Evolutionary conservation across 1,140 invertebrate genomes (phyloP), one percentile per base, ranked within the genome.

Genomic region (Dreissena polymorpha): DNA sequence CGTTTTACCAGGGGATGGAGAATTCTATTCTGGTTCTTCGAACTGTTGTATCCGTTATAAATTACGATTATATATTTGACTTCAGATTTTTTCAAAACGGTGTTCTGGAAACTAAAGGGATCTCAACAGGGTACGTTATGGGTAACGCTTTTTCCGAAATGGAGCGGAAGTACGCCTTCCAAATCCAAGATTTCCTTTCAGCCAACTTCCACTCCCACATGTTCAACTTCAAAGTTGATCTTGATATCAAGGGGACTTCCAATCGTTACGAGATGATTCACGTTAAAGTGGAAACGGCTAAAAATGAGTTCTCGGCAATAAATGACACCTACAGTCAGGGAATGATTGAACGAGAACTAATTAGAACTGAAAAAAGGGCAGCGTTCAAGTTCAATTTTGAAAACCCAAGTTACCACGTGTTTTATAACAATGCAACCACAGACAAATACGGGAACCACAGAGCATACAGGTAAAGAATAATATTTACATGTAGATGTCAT

Each of bases 51-150:
- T 84, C 86, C 8, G 65, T 90, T 6, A 73, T 82, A 7, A 90
- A 90, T 68, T 90, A 89, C 63, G 89, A 91, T 50, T 90, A 91
- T 70, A 86, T 91, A 13, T 75, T 89, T 13, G 90, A 91, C 75
- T 89, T 86, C 65, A 76, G 87, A 1, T 90, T 91, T 76, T 88
- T 89, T 70, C 83, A 86, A n/a, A 90, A 88, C 72, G 90, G 89
- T 12, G 88, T 76, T 13, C 73, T 91, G 0, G 87, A 90, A 79
- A 80, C 85, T 12, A 85, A 83, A 50, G 78, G 73, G 0, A 80
- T 88, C 14, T 83, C 86, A 0, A 88, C 88, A 39, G 90, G 90
- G 5, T 91, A 89, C 74, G 83, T 88, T 25, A 39, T 83, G 21
- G 64, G 72, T 0, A 83, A 70, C 49, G 65, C 78, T n/a, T 75